Evolutionary conservation across 2,797 vertebrate genomes (phyloP).

Genomic region (Coracias cyanogaster): DNA sequence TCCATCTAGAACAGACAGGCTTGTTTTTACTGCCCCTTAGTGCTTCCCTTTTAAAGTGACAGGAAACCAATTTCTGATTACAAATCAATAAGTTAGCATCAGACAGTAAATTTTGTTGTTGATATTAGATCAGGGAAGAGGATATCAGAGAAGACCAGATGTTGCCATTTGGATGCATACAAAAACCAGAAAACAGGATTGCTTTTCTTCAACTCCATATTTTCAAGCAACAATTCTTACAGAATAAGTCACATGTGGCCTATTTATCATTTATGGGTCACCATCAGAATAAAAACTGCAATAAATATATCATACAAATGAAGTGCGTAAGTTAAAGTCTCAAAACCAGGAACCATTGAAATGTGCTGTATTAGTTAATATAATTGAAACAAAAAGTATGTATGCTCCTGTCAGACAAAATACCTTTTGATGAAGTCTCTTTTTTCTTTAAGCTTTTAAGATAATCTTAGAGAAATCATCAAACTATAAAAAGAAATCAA

Average conservation of each 20-base stretch:
- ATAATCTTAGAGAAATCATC: slow-evolving; percentile 86
- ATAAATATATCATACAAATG: not conserved
- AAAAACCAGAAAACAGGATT: not conserved
- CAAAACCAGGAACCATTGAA: not conserved
- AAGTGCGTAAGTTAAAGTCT: not conserved
- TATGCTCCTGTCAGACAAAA: slow-evolving; percentile 68
- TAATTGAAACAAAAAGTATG: slow-evolving; percentile 51
- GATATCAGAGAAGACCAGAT: not conserved
- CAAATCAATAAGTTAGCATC: slow-evolving; percentile 72
- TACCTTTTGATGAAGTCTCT: slow-evolving; percentile 79
- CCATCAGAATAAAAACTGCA: not conserved
- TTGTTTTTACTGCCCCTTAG: slow-evolving; percentile 81
- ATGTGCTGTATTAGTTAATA: slow-evolving; percentile 10
- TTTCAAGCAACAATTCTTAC: not conserved
- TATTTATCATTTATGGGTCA: not conserved
- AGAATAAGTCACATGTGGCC: not conserved
- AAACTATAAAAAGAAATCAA: slow-evolving; percentile 86
- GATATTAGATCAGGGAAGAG: not conserved
- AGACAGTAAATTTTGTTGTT: slow-evolving; percentile 7
- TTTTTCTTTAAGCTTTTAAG: slow-evolving; percentile 85
- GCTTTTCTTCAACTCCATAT: not conserved
- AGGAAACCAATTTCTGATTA: slow-evolving; percentile 80
- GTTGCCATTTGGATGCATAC: not conserved
- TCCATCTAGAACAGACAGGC: slow-evolving; percentile 61
- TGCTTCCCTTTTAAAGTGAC: slow-evolving; percentile 79